Evolutionary conservation across 92 coral and sea anemone genomes (phyloP), one percentile per base, ranked within the genome.

Genomic region (Ricordea florida): DNA sequence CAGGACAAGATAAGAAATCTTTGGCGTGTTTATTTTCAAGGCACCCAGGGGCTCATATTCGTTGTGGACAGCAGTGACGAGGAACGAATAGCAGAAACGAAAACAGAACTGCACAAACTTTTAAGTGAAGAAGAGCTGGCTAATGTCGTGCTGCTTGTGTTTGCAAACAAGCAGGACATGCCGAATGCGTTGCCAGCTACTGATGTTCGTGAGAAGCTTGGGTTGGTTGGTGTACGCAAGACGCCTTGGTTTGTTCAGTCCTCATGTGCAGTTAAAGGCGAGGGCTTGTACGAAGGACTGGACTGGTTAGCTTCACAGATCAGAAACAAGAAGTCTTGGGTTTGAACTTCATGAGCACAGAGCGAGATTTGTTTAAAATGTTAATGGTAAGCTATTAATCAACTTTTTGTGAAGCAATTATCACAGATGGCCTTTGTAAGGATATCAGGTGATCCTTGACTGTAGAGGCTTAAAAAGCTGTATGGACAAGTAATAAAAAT

Each of bases 301-400:
- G 98, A 94, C 44, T 94, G 98, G 98, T 42, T 94, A 68, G 93
- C 97, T 0, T 66, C 93, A n/a, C 98, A 94, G 42, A 92, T 94
- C 20, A 81, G 77, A 66, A 77, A 71, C 33, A 69, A 69, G 56
- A 87, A 90, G 32, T 68, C 89, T 10, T 90, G 96, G 96, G 47
- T 89, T 36, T 89, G 52, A 74, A 18, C 35, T 38, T n/a, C n/a
- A n/a, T n/a, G n/a, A n/a, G n/a, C n/a, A n/a, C n/a, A n/a, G n/a
- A n/a, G n/a, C n/a, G n/a, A n/a, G n/a, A n/a, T n/a, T n/a, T n/a
- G n/a, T n/a, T n/a, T n/a, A n/a, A n/a, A n/a, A n/a, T n/a, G n/a
- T n/a, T n/a, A n/a, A n/a, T n/a, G n/a, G n/a, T n/a, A n/a, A n/a
- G n/a, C n/a, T n/a, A n/a, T n/a, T n/a, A n/a, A n/a, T n/a, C n/a